Evolutionary conservation across 2,888 invertebrate species (phyloP).

Genomic region (Oligia strigilis): DNA sequence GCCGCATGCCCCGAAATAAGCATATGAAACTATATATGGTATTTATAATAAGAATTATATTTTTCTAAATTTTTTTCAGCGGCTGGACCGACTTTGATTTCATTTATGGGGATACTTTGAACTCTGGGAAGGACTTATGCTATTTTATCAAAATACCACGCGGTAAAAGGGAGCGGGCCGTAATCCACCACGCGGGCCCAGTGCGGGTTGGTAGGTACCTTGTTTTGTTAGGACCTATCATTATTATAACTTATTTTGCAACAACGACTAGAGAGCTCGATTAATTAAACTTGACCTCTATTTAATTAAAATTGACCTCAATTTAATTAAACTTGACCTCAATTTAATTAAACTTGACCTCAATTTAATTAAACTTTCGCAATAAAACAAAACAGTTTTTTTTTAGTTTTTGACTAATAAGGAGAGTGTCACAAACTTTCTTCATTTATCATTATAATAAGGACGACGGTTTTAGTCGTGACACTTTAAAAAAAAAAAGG

Average conservation of each 20-base stretch:
- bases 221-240: neutral
- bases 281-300: neutral
- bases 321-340: slow-evolving; percentile 2
- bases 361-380: slow-evolving; percentile 3
- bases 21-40: too few species aligned
- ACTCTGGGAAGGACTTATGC: too few species aligned
- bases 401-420: slow-evolving; percentile 2
- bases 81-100: too few species aligned
- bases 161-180: too few species aligned
- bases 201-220: too few species aligned
- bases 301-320: slow-evolving; percentile 5
- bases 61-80: too few species aligned
- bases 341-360: neutral
- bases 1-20: too few species aligned
- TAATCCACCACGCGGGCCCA: too few species aligned
- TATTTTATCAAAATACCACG: too few species aligned
- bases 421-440: neutral
- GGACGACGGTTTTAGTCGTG: neutral
- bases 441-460: neutral
- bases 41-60: too few species aligned
- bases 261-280: neutral
- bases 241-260: slow-evolving; percentile 1
- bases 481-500: neutral
- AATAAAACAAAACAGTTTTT: slow-evolving; percentile 2
- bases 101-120: too few species aligned